These are phyloP conservation scores for Syngnathoides biaculeatus DNA, from an alignment of 2,113 vertebrate species.

Conservation along the genomic window DNA sequence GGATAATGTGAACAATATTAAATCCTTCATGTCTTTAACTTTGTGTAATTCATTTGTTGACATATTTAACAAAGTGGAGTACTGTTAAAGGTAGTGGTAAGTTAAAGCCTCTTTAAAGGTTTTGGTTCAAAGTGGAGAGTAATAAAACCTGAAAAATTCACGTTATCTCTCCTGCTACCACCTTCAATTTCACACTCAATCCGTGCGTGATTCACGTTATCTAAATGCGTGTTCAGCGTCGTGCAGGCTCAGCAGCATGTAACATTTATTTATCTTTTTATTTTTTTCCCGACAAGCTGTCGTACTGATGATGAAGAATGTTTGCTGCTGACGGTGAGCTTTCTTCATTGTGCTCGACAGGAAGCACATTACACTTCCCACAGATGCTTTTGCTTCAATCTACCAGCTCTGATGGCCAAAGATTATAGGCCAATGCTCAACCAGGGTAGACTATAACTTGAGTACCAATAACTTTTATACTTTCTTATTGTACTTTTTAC, in stretches of 20 bases:
- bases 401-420: background rate
- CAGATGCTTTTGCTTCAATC: background rate
- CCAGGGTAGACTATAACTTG: background rate
- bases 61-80: no score
- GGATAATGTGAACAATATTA: no score
- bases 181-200: background rate
- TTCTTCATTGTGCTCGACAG: background rate
- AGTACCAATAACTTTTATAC: background rate
- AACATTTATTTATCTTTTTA: background rate
- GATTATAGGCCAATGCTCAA: background rate
- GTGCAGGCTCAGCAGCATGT: background rate
- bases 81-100: no score
- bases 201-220: background rate
- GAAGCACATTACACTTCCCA: background rate
- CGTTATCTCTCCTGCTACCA: no score
- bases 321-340: conserved; percentile 2
- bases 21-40: no score
- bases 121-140: no score
- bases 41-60: no score
- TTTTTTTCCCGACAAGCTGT: background rate
- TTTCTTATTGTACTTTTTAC: background rate
- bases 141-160: background rate
- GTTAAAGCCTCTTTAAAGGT: no score
- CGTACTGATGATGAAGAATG: background rate
- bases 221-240: background rate